These are phyloP conservation scores for Miltochrista miniata DNA, from an alignment of 2,888 invertebrate genomes.

Conservation along the genomic window DNA sequence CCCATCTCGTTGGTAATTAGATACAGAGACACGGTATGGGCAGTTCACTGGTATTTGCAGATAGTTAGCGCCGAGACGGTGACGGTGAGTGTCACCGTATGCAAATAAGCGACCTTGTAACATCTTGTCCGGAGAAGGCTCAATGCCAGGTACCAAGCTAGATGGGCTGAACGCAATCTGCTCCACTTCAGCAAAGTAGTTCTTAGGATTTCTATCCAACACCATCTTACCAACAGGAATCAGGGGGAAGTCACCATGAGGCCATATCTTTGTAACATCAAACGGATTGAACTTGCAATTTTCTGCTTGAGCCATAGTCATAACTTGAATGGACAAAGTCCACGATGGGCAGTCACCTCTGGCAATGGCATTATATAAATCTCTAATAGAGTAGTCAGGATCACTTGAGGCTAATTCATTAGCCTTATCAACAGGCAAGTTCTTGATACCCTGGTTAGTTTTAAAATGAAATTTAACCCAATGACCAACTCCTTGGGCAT, in stretches of 20 bases:
- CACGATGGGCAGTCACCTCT: constrained; percentile 89
- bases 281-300: constrained; percentile 94
- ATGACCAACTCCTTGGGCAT: constrained; percentile 87
- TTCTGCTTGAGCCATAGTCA: constrained; percentile 95
- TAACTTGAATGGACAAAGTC: constrained; percentile 93
- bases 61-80: constrained; percentile 95
- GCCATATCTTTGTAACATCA: constrained; percentile 97
- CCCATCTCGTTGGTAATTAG: constrained; percentile 96
- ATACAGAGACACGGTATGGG: constrained; percentile 88
- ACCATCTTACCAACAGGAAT: constrained; percentile 94
- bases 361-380: constrained; percentile 95
- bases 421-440: constrained; percentile 88
- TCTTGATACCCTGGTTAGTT: constrained; percentile 95
- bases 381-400: constrained; percentile 95
- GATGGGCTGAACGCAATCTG: constrained; percentile 96
- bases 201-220: constrained; percentile 94
- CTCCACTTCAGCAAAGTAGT: constrained; percentile 97
- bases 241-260: constrained; percentile 93
- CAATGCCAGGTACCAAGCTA: constrained; percentile 96
- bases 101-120: constrained; percentile 93
- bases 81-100: constrained; percentile 94
- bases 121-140: constrained; percentile 97
- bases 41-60: constrained; percentile 98
- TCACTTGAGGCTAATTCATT: constrained; percentile 87
- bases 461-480: constrained; percentile 98